Evolutionary conservation across 2,888 invertebrate genomes (phyloP), one percentile per base, ranked within the genome.

Genomic region (Frankliniella fusca): DNA sequence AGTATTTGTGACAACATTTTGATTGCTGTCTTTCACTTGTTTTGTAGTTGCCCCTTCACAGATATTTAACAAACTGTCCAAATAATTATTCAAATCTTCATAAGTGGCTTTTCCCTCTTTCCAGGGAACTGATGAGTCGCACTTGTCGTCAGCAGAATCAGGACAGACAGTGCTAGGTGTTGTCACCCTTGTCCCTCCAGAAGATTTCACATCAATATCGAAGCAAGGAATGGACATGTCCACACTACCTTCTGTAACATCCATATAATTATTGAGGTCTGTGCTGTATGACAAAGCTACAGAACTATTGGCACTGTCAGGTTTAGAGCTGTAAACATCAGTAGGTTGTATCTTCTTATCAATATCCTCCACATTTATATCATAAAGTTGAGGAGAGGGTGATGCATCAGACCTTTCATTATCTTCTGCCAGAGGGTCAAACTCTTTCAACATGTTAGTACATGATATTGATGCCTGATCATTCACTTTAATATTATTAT

Each of bases 21-120:
- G 27, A 27, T 76, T 76, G 12, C 70, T 76, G 70, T 76, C 70
- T 27, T 76, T 76, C 0, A 76, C 1, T 23, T 76, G 9, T 10
- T 23, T 23, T 27, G 23, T 27, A 23, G 27, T 76, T 10, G 70
- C 23, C 23, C 27, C 70, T 27, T 27, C 27, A 27, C 27, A 27
- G 27, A 27, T 76, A 23, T 76, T 76, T 23, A 76, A 76, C n/a
- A 76, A 27, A 12, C 70, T 76, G 70, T 76, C 70, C 9, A 76
- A 23, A 76, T 76, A 76, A 23, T 76, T 76, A 76, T 76, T 76
- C 70, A 76, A 27, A 27, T 76, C 70, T 76, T 76, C 70, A 27
- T 27, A 76, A 27, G 70, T 76, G 2, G 70, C 70, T 76, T 76
- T 76, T 9, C 70, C 27, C 23, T 76, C 70, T 10, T 76, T 76